Percentiles rank a stretch among this genome's conserved stretches.
Conservation (phyloP, 2,113 vertebrate species). For the Myrmecobius fasciatus region DNA sequence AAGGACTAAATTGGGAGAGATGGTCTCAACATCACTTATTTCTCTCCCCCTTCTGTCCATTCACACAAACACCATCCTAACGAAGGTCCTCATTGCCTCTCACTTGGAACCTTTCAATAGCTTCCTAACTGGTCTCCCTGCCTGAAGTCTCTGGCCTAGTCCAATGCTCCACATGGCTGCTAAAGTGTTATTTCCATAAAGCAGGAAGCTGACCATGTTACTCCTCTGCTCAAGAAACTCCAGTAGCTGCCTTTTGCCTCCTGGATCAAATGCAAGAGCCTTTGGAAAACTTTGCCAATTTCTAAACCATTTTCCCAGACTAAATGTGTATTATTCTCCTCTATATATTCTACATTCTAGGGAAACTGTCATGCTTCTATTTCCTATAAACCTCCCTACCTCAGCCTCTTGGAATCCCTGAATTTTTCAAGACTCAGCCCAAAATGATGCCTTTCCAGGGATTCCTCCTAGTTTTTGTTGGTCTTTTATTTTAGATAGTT, state of each 20-base stretch:
- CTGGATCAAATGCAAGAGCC: neutral
- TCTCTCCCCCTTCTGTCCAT: neutral
- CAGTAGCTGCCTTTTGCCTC: neutral
- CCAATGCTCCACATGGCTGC: neutral
- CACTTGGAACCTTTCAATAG: neutral
- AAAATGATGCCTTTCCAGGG: neutral
- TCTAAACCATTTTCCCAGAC: neutral
- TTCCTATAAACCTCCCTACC: neutral
- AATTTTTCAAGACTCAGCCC: neutral
- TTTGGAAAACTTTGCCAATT: neutral
- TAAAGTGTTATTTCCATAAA: neutral
- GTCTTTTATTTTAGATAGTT: neutral
- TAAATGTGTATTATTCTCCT: neutral
- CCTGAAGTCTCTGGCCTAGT: neutral
- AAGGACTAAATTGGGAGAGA: neutral
- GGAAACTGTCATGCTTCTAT: neutral
- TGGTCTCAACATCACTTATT: neutral
- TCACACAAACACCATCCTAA: neutral
- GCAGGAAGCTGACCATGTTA: neutral
- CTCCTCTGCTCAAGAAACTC: neutral
- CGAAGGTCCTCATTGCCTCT: neutral
- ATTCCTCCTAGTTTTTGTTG: neutral
- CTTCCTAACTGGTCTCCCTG: neutral
- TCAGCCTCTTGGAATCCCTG: neutral
- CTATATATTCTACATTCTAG: neutral